These are phyloP conservation scores for Archips xylosteana DNA, from an alignment of 2,888 invertebrate species.

Conservation along the genomic window DNA sequence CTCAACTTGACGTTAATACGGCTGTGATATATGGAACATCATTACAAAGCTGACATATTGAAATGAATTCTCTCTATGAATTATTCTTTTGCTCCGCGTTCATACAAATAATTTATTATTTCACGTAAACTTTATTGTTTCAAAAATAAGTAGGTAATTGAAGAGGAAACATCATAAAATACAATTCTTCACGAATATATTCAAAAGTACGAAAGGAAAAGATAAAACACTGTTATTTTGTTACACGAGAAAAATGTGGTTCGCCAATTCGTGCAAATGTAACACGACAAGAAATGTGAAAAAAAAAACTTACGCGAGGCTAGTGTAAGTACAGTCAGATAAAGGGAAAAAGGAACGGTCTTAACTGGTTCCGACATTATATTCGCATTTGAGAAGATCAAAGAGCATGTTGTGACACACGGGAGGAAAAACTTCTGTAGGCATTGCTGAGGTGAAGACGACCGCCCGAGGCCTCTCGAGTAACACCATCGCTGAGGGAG, in stretches of 20 bases:
- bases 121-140: conserved; percentile 50
- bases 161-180: conserved; percentile 56
- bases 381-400: conserved; percentile 84
- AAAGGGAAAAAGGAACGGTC: conserved; percentile 70
- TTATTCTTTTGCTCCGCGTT: conserved; percentile 52
- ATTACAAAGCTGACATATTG: conserved; percentile 64
- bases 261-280: conserved; percentile 65
- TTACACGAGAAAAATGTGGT: conserved; percentile 63
- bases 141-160: conserved; percentile 47
- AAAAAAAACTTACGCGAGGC: conserved; percentile 61
- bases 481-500: conserved; percentile 80
- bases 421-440: conserved; percentile 72
- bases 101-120: conserved; percentile 53
- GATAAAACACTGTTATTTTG: conserved; percentile 71
- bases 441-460: conserved; percentile 64
- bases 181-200: conserved; percentile 63
- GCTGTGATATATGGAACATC: conserved; percentile 69
- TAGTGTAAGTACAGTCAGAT: conserved; percentile 62
- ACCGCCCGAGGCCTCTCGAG: conserved; percentile 74
- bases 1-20: conserved; percentile 77
- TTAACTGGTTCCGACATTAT: conserved; percentile 81
- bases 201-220: conserved; percentile 67
- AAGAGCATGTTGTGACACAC: conserved; percentile 81
- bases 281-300: conserved; percentile 50
- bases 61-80: conserved; percentile 65